Evolutionary conservation across 2,113 vertebrate genomes (phyloP).

Genomic region (Antidorcas marsupialis): DNA sequence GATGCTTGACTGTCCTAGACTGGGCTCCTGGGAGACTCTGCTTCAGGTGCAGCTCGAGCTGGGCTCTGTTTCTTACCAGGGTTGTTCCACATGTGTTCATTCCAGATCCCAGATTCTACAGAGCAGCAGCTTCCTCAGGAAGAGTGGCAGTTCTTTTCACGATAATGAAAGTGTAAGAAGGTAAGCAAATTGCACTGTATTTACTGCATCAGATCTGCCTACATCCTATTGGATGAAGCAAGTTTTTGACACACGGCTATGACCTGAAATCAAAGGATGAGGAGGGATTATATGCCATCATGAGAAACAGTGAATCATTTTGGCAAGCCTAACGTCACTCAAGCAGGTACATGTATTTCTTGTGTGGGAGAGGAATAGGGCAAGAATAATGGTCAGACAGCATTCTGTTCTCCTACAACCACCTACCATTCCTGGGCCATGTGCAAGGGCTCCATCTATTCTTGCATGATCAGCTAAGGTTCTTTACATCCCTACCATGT

Average conservation of each 20-base stretch:
- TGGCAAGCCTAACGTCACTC: neutral
- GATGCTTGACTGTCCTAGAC: neutral
- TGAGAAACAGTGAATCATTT: neutral
- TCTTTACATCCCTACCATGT: neutral
- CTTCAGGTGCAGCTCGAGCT: neutral
- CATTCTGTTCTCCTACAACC: neutral
- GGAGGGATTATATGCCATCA: neutral
- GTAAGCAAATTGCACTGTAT: neutral
- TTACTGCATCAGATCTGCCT: neutral
- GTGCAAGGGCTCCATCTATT: neutral
- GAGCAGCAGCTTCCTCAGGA: neutral
- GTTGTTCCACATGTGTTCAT: neutral
- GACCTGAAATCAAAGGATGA: neutral
- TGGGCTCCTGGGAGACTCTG: neutral
- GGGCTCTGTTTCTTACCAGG: neutral
- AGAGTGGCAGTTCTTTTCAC: neutral
- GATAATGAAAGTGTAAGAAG: neutral
- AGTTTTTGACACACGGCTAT: neutral
- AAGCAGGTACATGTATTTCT: neutral
- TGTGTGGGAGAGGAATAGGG: neutral
- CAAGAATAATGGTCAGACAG: neutral
- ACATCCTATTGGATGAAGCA: neutral
- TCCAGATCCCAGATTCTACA: neutral
- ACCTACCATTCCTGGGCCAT: neutral
- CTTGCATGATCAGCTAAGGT: neutral